phyloP scores from a whole-genome alignment of 1,140 invertebrate species.

The Eriocheir sinensis region DNA sequence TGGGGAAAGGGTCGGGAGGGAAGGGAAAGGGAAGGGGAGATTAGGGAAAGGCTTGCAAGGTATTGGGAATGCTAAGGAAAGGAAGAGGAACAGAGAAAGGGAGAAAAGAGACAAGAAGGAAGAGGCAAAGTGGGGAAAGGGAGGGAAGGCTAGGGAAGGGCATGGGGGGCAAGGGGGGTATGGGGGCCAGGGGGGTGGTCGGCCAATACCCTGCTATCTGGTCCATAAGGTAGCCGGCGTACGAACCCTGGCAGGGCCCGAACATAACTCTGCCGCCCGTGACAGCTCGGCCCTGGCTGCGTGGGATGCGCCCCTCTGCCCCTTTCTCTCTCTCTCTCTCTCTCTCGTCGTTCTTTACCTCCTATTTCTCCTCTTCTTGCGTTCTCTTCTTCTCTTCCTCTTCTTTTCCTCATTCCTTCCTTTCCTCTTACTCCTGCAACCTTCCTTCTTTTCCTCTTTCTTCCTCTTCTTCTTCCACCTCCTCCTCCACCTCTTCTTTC shows the following conservation, averaged over 20 bases:
- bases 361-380: neutral
- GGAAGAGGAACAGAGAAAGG: no score
- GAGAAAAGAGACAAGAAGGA: neutral
- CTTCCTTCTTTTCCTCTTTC: neutral
- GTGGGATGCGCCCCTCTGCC: constrained; percentile 51
- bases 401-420: neutral
- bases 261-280: constrained; percentile 53
- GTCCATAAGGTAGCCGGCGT: constrained; percentile 54
- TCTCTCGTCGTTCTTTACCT: neutral
- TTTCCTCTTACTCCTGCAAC: neutral
- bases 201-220: constrained; percentile 59
- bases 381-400: neutral
- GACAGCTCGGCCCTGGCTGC: constrained; percentile 50
- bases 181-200: neutral
- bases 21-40: neutral
- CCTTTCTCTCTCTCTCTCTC: neutral
- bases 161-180: neutral
- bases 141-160: neutral
- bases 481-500: neutral
- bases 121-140: neutral
- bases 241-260: constrained; percentile 54
- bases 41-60: neutral
- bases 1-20: neutral
- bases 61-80: neutral
- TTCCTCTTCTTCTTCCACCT: neutral